A percentile compares a stretch with the other conserved stretches of the same genome.
Evolutionary conservation across 2,113 vertebrate genomes (phyloP).

Genomic region (Heteronetta atricapilla): DNA sequence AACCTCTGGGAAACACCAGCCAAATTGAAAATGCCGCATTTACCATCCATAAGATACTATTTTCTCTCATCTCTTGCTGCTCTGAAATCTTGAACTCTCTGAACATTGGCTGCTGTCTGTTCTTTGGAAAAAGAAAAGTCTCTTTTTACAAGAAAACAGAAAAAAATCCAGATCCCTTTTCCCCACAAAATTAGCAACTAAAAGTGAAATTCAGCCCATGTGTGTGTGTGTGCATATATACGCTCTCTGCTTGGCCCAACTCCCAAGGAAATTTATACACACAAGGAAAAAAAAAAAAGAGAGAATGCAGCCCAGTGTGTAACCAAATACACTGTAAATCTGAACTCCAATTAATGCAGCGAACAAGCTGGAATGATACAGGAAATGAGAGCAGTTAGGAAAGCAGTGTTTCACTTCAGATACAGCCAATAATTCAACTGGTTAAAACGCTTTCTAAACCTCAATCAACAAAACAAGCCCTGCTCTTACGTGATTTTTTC

Average conservation of each 20-base stretch:
- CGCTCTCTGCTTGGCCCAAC: neutral
- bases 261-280: conserved; percentile 9
- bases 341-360: conserved; percentile 18
- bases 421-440: conserved; percentile 32
- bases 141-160: conserved; percentile 4
- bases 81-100: conserved; percentile 13
- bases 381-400: conserved; percentile 50
- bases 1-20: neutral
- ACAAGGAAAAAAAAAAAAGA: neutral
- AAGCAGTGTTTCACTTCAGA: conserved; percentile 14
- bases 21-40: conserved; percentile 41
- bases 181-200: neutral
- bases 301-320: neutral
- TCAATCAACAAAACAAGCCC: conserved; percentile 3
- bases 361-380: neutral
- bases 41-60: conserved; percentile 31
- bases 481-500: neutral
- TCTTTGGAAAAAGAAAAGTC: neutral
- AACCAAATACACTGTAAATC: conserved; percentile 51
- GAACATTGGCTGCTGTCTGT: neutral
- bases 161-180: neutral
- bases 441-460: conserved; percentile 14
- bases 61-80: conserved; percentile 40
- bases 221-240: neutral
- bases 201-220: neutral